A percentile compares a stretch with the other conserved stretches of the same genome.
These are phyloP conservation scores for Heteronetta atricapilla DNA, from an alignment of 2,113 vertebrate species.

Conservation along the genomic window DNA sequence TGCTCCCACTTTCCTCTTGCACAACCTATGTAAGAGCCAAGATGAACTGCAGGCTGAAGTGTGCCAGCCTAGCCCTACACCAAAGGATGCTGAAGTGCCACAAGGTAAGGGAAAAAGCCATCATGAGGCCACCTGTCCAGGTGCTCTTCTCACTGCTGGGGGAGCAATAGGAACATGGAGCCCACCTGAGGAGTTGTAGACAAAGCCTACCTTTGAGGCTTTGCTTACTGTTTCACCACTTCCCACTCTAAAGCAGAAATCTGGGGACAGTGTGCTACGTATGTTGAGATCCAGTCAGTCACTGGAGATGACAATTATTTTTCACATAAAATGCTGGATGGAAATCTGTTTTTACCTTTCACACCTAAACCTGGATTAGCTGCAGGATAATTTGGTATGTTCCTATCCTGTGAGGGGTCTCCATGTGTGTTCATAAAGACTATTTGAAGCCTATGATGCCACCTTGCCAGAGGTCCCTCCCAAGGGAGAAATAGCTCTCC, in stretches of 20 bases:
- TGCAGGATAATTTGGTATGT: not conserved
- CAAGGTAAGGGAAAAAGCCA: accelerated
- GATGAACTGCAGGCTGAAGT: not conserved
- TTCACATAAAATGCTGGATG: not conserved
- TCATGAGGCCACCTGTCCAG: accelerated
- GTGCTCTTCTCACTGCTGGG: accelerated
- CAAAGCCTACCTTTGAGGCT: accelerated
- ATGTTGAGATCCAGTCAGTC: not conserved
- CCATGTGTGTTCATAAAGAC: not conserved
- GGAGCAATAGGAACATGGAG: not conserved
- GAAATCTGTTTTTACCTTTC: not conserved
- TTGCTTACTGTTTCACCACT: not conserved
- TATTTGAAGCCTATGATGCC: not conserved
- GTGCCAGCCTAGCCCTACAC: accelerated
- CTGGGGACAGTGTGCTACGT: accelerated
- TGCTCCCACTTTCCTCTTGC: not conserved
- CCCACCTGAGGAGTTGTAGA: accelerated
- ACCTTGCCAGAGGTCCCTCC: not conserved
- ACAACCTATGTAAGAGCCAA: accelerated
- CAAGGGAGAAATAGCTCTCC: not conserved
- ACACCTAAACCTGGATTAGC: not conserved
- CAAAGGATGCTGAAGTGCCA: accelerated
- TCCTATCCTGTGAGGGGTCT: not conserved
- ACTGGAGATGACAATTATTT: not conserved
- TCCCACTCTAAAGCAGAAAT: not conserved